Percentiles rank a stretch among this genome's conserved stretches.
Conservation (phyloP, 2,113 vertebrate genomes). For the Orcinus orca region DNA sequence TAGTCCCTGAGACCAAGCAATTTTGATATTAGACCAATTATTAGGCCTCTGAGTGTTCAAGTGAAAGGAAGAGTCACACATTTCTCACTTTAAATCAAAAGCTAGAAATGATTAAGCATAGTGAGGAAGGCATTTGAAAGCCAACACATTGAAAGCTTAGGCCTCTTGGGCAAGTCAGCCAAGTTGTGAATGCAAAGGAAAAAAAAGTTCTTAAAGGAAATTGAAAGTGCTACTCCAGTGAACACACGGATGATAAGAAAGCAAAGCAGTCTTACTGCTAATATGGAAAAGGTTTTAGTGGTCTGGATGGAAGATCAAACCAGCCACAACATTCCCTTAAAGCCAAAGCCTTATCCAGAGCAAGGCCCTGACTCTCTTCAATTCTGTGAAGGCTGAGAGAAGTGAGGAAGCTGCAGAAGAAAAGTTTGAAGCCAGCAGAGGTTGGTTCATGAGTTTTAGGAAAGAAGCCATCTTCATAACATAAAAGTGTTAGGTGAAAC, state of each 20-base stretch:
- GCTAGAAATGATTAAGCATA: not conserved
- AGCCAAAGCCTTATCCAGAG: not conserved
- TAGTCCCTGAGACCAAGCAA: not conserved
- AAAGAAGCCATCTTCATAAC: not conserved
- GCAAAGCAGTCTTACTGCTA: too few species aligned
- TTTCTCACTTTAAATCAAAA: not conserved
- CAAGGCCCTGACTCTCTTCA: not conserved
- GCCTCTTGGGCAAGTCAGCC: not conserved
- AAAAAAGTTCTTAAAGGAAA: not conserved
- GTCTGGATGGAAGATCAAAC: not conserved
- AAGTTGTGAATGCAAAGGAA: not conserved
- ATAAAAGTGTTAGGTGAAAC: not conserved
- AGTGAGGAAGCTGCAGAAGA: not conserved
- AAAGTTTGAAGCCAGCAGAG: not conserved
- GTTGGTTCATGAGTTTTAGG: not conserved
- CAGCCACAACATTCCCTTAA: not conserved
- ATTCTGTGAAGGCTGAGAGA: not conserved
- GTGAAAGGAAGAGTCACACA: not conserved
- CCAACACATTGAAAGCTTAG: not conserved
- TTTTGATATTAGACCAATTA: not conserved
- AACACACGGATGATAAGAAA: too few species aligned
- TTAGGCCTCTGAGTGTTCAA: not conserved
- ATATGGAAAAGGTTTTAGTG: too few species aligned
- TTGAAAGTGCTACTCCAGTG: not conserved
- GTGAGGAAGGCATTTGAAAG: not conserved